Conservation (phyloP, 1,140 invertebrate species). For the Pseudomyrmex dendroicus region DNA sequence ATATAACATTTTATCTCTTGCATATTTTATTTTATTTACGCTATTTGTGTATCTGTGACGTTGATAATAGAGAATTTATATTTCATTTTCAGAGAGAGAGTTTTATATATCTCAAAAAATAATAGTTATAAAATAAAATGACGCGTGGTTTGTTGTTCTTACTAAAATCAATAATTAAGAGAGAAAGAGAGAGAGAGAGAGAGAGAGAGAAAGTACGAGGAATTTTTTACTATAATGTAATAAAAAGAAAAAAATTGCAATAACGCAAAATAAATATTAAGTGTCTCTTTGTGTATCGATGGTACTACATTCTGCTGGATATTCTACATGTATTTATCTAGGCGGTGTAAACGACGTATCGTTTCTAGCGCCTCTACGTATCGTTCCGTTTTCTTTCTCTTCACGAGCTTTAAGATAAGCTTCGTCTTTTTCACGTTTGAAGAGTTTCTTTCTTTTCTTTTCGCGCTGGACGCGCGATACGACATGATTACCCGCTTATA, state of each 20-base stretch:
- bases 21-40: no score
- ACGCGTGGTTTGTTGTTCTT: no score
- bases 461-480: not conserved
- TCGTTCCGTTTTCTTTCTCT: not conserved
- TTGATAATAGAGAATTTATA: no score
- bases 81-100: no score
- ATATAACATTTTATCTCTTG: not conserved
- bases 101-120: no score
- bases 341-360: conserved; percentile 11
- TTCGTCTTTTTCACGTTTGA: conserved; percentile 26
- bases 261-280: not conserved
- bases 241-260: not conserved
- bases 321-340: not conserved
- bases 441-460: not conserved
- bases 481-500: conserved; percentile 19
- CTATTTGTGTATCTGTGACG: no score
- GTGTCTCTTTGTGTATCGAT: no score
- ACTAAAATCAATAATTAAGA: no score
- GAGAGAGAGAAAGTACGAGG: no score
- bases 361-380: conserved; percentile 18
- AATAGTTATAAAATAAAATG: no score
- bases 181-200: no score
- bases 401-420: conserved; percentile 33
- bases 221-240: no score
- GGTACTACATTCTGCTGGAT: not conserved